These are phyloP conservation scores for Oplegnathus fasciatus DNA, from an alignment of 2,113 vertebrate genomes.

Conservation along the genomic window DNA sequence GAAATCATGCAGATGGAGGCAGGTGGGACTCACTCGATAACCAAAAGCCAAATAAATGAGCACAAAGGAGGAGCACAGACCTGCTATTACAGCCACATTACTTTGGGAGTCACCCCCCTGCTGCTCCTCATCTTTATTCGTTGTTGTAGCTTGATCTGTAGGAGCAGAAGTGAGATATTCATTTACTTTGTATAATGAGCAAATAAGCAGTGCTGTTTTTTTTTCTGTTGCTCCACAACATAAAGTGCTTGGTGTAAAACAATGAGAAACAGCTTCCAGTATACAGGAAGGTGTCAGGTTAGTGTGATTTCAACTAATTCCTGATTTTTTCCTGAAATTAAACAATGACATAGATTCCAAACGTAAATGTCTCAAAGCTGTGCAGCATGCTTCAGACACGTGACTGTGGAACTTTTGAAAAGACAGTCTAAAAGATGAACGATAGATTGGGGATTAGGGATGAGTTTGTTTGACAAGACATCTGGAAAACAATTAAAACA, in stretches of 20 bases:
- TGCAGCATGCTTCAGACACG: background rate
- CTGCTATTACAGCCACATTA: slow-evolving; percentile 86
- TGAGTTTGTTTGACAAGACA: background rate
- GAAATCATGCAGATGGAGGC: too few relatives aligned
- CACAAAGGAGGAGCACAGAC: slow-evolving; percentile 27
- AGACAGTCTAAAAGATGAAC: background rate
- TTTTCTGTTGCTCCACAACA: background rate
- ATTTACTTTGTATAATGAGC: background rate
- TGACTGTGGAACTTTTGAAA: background rate
- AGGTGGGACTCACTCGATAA: slow-evolving; percentile 44
- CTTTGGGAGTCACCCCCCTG: slow-evolving; percentile 86
- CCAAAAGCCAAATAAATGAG: slow-evolving; percentile 40
- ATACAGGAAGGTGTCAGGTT: too few relatives aligned
- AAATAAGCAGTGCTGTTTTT: background rate
- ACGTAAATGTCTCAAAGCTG: background rate
- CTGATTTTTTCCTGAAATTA: background rate
- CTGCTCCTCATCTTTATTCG: slow-evolving; percentile 87
- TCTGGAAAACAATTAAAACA: background rate
- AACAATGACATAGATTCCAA: too few relatives aligned
- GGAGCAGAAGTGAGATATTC: slow-evolving; percentile 22
- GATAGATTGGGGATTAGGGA: background rate
- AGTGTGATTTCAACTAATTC: background rate
- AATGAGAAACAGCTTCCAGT: background rate
- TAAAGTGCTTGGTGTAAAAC: background rate
- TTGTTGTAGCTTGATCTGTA: slow-evolving; percentile 88